phyloP scores from a whole-genome alignment of 2,113 vertebrate genomes.

The Globicephala melas region DNA sequence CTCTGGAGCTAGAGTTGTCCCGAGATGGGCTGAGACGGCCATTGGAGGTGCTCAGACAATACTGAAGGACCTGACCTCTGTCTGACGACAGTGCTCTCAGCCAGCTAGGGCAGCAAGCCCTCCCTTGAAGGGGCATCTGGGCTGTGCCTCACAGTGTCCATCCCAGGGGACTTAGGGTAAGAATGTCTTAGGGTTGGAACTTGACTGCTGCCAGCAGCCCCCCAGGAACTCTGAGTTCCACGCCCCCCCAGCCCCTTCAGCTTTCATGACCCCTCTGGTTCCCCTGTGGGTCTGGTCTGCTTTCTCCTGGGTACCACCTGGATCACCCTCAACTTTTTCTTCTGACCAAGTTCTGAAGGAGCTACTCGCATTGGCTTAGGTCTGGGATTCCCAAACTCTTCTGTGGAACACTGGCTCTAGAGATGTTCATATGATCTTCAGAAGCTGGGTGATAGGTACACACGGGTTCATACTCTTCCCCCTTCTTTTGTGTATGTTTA shows the following conservation, averaged over 20 bases:
- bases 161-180: neutral
- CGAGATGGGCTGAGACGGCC: neutral
- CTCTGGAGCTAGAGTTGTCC: neutral
- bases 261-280: neutral
- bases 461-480: neutral
- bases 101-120: neutral
- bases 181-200: neutral
- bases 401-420: neutral
- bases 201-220: neutral
- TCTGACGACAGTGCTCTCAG: neutral
- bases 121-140: neutral
- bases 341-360: neutral
- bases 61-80: neutral
- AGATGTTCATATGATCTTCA: neutral
- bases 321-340: neutral
- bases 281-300: neutral
- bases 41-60: neutral
- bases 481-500: neutral
- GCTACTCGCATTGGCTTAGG: neutral
- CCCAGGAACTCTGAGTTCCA: neutral
- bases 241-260: neutral
- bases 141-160: neutral
- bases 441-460: neutral
- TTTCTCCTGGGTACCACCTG: neutral
- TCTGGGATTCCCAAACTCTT: neutral